phyloP scores from a whole-genome alignment of 2,797 vertebrate genomes.

The Lepilemur septentrionalis region DNA sequence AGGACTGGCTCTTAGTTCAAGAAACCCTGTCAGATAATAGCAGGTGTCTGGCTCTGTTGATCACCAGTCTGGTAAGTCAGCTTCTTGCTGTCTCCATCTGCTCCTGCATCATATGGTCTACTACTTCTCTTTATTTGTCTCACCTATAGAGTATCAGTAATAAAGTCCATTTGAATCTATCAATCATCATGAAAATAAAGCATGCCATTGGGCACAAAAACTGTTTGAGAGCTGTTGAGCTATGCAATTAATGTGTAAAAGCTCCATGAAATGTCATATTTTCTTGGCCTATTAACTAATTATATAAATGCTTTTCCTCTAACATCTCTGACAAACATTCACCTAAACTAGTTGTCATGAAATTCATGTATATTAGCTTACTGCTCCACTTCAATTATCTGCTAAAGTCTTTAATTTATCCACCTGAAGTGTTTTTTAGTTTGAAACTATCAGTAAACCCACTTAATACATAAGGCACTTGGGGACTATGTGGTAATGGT shows the following conservation, averaged over 20 bases:
- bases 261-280: neutral
- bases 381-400: neutral
- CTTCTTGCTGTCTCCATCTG: neutral
- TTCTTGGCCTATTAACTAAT: neutral
- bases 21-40: neutral
- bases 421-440: neutral
- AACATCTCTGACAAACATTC: neutral
- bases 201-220: neutral
- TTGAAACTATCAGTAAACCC: neutral
- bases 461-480: neutral
- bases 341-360: neutral
- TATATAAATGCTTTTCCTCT: neutral
- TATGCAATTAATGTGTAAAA: neutral
- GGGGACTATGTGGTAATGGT: neutral
- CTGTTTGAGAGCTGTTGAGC: neutral
- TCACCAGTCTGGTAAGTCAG: neutral
- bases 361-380: neutral
- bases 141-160: neutral
- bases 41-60: neutral
- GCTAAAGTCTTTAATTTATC: neutral
- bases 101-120: neutral
- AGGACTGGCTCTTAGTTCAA: neutral
- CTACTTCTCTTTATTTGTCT: neutral
- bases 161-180: neutral
- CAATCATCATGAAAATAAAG: neutral